Percentiles rank a stretch among this genome's conserved stretches.
These are phyloP conservation scores for Melanotaenia duboulayi DNA, from an alignment of 2,113 vertebrate genomes.

Conservation along the genomic window DNA sequence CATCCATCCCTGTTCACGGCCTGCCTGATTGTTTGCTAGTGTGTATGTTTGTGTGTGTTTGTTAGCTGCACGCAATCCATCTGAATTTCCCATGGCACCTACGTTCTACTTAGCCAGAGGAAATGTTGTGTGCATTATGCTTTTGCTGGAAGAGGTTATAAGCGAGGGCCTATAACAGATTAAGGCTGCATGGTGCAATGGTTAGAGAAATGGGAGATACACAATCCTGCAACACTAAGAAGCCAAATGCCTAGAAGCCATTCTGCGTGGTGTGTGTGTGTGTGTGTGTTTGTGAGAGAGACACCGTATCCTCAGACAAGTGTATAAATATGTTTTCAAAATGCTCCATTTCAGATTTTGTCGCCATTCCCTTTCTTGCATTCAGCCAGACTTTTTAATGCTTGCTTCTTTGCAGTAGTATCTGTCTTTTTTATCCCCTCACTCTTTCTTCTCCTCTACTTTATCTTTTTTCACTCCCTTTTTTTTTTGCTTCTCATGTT, in stretches of 20 bases:
- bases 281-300: neutral
- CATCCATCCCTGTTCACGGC: constrained; percentile 43
- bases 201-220: constrained; percentile 62
- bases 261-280: constrained; percentile 25
- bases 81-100: constrained; percentile 73
- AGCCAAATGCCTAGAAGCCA: constrained; percentile 60
- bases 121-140: constrained; percentile 54
- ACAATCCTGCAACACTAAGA: constrained; percentile 61
- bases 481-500: constrained; percentile 47
- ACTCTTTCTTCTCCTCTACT: constrained; percentile 13
- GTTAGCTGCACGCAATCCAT: constrained; percentile 38
- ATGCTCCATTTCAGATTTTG: constrained; percentile 59
- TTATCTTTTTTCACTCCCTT: constrained; percentile 8
- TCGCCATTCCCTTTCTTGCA: constrained; percentile 11
- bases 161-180: constrained; percentile 64
- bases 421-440: constrained; percentile 13
- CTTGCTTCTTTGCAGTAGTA: constrained; percentile 26
- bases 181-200: constrained; percentile 56
- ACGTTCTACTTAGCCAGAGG: constrained; percentile 64
- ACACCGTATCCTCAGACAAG: neutral
- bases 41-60: constrained; percentile 29
- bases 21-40: constrained; percentile 49
- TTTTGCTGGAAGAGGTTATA: constrained; percentile 56
- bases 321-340: constrained; percentile 58
- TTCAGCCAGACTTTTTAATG: constrained; percentile 23